Conservation (phyloP, 2,888 invertebrate species). For the Drosophila siamana region DNA sequence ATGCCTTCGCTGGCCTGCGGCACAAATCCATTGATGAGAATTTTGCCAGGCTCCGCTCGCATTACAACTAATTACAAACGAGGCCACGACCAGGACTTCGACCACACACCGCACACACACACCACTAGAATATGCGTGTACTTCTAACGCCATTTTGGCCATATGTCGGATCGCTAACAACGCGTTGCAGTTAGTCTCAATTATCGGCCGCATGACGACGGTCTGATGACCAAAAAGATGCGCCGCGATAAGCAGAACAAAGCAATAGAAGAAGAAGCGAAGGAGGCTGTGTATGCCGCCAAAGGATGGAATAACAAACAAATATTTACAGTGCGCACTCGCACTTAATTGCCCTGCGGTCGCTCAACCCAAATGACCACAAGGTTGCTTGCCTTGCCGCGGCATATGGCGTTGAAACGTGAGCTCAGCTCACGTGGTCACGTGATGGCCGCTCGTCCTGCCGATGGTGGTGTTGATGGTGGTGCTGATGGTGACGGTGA, state of each 20-base stretch:
- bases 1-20: conserved; percentile 19
- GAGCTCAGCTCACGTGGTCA: conserved; percentile 23
- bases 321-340: conserved; percentile 66
- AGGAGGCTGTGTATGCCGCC: conserved; percentile 58
- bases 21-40: conserved; percentile 38
- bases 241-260: too few species aligned
- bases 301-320: conserved; percentile 53
- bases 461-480: background rate
- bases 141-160: conserved; percentile 9
- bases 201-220: conserved; percentile 39
- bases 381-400: conserved; percentile 4
- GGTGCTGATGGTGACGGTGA: conserved; percentile 1
- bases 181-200: conserved; percentile 40
- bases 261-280: too few species aligned
- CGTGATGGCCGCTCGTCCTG: conserved; percentile 2
- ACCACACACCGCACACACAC: too few species aligned
- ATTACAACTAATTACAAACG: conserved; percentile 61
- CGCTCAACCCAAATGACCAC: conserved; percentile 39
- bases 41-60: conserved; percentile 35
- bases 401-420: conserved; percentile 56
- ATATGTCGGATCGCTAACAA: conserved; percentile 39
- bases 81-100: background rate
- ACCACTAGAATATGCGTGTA: too few species aligned
- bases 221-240: conserved; percentile 24
- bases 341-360: conserved; percentile 58